Percentiles rank a stretch among this genome's conserved stretches.
These are phyloP conservation scores for Cephus nigrinus DNA, from an alignment of 2,888 invertebrate species.

Conservation along the genomic window DNA sequence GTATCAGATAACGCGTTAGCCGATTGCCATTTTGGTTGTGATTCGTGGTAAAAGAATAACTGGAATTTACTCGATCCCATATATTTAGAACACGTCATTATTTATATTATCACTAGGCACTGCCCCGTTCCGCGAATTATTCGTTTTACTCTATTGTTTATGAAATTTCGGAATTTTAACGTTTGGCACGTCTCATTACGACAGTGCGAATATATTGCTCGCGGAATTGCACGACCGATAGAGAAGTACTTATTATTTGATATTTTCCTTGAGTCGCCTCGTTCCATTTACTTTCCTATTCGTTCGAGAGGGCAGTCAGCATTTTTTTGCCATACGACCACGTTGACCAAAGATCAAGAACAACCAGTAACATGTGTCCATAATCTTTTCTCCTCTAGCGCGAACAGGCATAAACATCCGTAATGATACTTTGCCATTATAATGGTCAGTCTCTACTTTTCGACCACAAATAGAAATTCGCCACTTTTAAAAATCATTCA, in stretches of 20 bases:
- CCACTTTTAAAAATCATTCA: neutral
- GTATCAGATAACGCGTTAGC: neutral
- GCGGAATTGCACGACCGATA: neutral
- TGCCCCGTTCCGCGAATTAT: neutral
- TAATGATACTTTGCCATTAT: neutral
- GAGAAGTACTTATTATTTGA: slow-evolving; percentile 12
- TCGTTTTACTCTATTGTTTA: neutral
- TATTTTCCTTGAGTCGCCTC: slow-evolving; percentile 38
- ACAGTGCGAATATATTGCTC: neutral
- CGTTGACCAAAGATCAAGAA: slow-evolving; percentile 51
- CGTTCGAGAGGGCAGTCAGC: slow-evolving; percentile 21
- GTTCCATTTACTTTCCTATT: slow-evolving; percentile 40
- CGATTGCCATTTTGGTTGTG: neutral
- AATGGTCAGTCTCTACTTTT: neutral
- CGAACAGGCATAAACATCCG: neutral
- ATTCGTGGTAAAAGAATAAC: neutral
- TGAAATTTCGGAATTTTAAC: neutral
- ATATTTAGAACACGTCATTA: neutral
- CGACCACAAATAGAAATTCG: neutral
- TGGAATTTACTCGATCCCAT: neutral
- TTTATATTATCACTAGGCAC: neutral
- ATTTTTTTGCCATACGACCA: slow-evolving; percentile 31
- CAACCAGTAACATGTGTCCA: slow-evolving; percentile 30
- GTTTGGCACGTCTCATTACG: neutral
- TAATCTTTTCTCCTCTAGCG: slow-evolving; percentile 4